Percentiles rank a stretch among this genome's conserved stretches.
Conservation (phyloP, 1,140 invertebrate genomes). For the Chrysomallon squamiferum region DNA sequence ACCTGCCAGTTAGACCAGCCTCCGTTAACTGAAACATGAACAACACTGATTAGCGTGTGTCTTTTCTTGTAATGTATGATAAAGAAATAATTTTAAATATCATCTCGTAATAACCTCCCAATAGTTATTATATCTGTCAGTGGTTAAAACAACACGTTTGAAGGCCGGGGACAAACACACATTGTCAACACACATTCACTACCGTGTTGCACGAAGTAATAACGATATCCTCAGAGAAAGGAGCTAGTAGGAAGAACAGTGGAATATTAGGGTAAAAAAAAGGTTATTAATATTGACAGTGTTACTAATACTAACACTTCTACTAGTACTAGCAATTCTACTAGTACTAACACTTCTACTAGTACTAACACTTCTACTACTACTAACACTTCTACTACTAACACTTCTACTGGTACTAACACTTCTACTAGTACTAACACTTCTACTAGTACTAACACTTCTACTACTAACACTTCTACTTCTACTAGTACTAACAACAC, state of each 20-base stretch:
- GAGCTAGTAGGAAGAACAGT: background rate
- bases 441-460: background rate
- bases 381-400: background rate
- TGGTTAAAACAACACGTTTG: background rate
- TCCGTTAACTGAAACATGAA: too few species aligned
- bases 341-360: background rate
- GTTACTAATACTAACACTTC: background rate
- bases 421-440: background rate
- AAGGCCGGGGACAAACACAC: background rate
- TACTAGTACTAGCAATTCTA: background rate
- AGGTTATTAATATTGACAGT: background rate
- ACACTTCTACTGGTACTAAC: background rate
- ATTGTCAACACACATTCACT: background rate
- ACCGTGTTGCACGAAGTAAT: background rate
- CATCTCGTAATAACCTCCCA: too few species aligned
- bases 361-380: background rate
- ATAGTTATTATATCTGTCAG: background rate
- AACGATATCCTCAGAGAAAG: background rate
- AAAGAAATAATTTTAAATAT: too few species aligned
- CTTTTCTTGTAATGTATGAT: too few species aligned
- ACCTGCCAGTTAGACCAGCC: too few species aligned
- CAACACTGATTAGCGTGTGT: too few species aligned
- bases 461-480: too few species aligned
- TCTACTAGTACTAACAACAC: too few species aligned
- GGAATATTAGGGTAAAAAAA: background rate